Base-by-base conservation (phyloP, 2,888 invertebrate species). In the Horisme vitalbata region DNA sequence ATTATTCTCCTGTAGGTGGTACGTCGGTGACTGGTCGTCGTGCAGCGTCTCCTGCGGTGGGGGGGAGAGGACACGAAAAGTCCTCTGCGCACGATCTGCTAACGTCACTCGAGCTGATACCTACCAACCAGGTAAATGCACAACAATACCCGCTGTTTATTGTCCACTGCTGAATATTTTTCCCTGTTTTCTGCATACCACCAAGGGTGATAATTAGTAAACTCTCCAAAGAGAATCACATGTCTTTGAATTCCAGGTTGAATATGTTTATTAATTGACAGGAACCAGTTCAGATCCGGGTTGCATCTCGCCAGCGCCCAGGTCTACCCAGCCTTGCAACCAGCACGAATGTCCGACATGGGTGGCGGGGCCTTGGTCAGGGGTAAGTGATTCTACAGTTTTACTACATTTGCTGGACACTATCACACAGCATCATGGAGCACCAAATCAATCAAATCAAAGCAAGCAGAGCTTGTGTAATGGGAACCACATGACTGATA, bases 21-120 rank as follows among this genome's bases (percentile, higher is more conserved):
- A 95, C 69, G 93, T 94, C 13, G 95, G 95, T 38, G 96, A 96
- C 58, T 98, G 98, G 98, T 95, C 95, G 33, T 89, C 93, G 8
- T 98, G 98, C 85, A 95, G 95, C 58, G 93, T 92, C 15, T 93
- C 93, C 13, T 98, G 98, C 70, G 97, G 97, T 0, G 95, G 95
- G 1, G 98, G 98, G 3, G 92, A 94, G 53, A 92, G 95, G 62
- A 92, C 94, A 45, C 92, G 98, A 7, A 91, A 94, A 55, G 96
- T 98, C 45, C 93, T 95, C 63, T 98, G 98, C 75, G 94, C 95
- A 5, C 93, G 96, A 65, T 88, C 91, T 0, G 84, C 87, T 1
- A 93, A 93, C 68, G 94, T 93, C 57, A 95, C 97, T 73, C 94
- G 94, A 59, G 94, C 96, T 20, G 93, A 93, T 71, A 93, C 94